Conservation (phyloP, 1,140 invertebrate genomes). For the Brachionus asplanchnoidis region DNA sequence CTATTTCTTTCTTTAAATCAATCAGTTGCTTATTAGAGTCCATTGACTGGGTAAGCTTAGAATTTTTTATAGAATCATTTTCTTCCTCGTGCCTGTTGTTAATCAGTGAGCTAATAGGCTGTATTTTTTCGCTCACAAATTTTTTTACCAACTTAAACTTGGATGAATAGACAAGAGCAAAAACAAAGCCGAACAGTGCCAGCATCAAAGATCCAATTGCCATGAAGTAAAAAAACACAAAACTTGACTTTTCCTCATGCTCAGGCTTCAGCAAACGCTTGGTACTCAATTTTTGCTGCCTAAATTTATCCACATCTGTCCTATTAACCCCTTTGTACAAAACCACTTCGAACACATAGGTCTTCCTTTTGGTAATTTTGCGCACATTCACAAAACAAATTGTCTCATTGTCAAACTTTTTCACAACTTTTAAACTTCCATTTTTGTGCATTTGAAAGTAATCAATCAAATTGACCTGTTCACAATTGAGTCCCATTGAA, state of each 20-base stretch:
- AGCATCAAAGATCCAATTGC: background rate
- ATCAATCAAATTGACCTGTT: background rate
- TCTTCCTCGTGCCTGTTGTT: background rate
- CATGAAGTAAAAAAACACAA: background rate
- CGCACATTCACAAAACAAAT: slow-evolving; percentile 17
- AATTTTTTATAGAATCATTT: background rate
- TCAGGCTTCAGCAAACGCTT: background rate
- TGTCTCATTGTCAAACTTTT: background rate
- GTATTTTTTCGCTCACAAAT: background rate
- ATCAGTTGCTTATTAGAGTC: background rate
- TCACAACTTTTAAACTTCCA: background rate
- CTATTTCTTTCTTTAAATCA: background rate
- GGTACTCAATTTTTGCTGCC: background rate
- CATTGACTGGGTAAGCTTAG: background rate
- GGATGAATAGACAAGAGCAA: background rate
- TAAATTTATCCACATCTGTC: background rate
- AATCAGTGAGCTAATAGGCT: background rate
- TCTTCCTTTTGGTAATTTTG: background rate
- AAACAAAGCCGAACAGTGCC: background rate
- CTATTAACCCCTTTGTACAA: background rate
- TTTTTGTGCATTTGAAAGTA: background rate
- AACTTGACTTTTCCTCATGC: background rate
- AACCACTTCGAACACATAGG: background rate
- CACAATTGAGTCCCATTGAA: background rate
- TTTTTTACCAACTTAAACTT: background rate